Evolutionary conservation across 2,888 invertebrate species (phyloP).

Genomic region (Dasypogon diadema): DNA sequence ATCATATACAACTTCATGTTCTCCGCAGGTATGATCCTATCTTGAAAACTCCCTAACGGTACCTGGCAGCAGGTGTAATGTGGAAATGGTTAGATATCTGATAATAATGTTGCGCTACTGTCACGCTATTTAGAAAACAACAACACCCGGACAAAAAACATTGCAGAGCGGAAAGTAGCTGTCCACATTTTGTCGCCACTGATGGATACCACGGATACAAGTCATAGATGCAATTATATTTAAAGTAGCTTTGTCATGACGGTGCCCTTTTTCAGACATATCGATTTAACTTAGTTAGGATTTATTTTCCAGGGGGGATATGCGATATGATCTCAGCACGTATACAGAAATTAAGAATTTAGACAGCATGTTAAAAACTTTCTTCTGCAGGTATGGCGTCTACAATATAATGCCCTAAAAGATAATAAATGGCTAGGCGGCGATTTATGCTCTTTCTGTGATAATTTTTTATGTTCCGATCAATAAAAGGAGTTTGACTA

Average conservation of each 20-base stretch:
- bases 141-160: not conserved
- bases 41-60: not conserved
- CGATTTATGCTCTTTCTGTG: no score
- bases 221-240: constrained; percentile 16
- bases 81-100: constrained; percentile 6
- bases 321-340: no score
- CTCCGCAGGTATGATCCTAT: not conserved
- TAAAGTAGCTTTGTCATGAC: constrained; percentile 1
- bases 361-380: no score
- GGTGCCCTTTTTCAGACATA: no score
- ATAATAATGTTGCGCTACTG: not conserved
- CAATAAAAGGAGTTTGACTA: no score
- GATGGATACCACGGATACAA: constrained; percentile 13
- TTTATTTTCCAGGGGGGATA: no score
- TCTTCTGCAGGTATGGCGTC: no score
- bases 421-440: no score
- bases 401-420: no score
- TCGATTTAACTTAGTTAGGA: no score
- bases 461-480: no score
- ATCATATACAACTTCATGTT: not conserved
- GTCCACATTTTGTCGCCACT: constrained; percentile 25
- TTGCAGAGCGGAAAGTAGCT: constrained; percentile 1
- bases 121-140: not conserved
- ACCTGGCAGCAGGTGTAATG: constrained; percentile 6
- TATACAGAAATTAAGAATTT: no score